Conservation (phyloP, 37 sponge, comb jelly and placozoan genomes). For the Theonella swinhoei region DNA sequence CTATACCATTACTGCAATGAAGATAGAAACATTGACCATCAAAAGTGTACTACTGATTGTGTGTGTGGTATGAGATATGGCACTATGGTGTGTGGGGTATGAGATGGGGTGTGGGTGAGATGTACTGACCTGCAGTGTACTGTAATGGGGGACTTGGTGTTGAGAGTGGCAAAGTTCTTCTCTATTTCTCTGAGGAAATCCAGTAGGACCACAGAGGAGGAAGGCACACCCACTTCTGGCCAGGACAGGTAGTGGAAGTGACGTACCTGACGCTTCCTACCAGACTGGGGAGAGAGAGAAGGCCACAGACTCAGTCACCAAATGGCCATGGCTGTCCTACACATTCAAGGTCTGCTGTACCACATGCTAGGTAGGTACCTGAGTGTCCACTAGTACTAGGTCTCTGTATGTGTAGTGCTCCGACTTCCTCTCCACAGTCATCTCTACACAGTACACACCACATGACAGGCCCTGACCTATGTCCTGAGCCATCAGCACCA, state of each 20-base stretch:
- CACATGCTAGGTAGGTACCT: slow-evolving; percentile 19
- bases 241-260: slow-evolving; percentile 89
- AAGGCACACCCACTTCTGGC: slow-evolving; percentile 84
- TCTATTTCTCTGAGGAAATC: slow-evolving; percentile 82
- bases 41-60: no score
- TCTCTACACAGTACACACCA: slow-evolving; percentile 61
- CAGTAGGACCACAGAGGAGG: slow-evolving; percentile 61
- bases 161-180: slow-evolving; percentile 69
- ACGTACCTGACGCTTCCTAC: slow-evolving; percentile 42
- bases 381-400: slow-evolving; percentile 38
- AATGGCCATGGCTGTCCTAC: no score
- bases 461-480: background rate
- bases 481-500: no score
- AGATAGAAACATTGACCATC: no score
- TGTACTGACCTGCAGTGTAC: slow-evolving; percentile 87
- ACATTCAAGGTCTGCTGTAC: no score
- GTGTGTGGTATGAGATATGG: no score
- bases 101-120: no score
- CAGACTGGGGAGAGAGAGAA: slow-evolving; percentile 37
- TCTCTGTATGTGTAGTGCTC: slow-evolving; percentile 62
- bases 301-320: no score
- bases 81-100: no score
- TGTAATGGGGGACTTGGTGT: slow-evolving; percentile 57
- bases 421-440: slow-evolving; percentile 46
- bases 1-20: slow-evolving; percentile 95